Evolutionary conservation across 2,113 vertebrate species (phyloP), one percentile per base, ranked within the genome.

Genomic region (Thunnus maccoyii): DNA sequence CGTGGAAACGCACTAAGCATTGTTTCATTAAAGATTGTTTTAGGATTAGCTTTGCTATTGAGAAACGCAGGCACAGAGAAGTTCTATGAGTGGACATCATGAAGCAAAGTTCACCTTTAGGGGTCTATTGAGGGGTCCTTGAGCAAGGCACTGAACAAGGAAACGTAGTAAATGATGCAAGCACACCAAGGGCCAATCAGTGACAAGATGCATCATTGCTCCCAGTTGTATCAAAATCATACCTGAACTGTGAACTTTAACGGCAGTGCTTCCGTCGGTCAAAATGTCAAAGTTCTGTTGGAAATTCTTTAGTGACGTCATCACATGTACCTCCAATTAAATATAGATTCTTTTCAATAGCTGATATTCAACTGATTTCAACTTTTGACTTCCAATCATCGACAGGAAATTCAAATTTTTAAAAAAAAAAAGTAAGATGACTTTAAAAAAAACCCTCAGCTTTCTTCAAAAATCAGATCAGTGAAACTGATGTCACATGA

Each of bases 401-500:
- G 10, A 41, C 36, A 41, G 36, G 36, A 3, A 27, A 32, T 75
- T 16, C 27, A 41, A 41, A 41, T 22, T 22, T 22, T 22, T 22
- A 1, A 41, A 41, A 9, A 8, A 15, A 5, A 30, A 50, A 60
- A 20, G 11, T 22, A 15, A 15, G 1, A 11, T 5, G 32, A 22
- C 46, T 46, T 22, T 17, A 32, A 36, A 22, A 61, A 22, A 47
- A 30, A 30, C 27, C 27, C 2, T 61, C 63, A 18, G 60, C 63
- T 20, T 72, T 69, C 32, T 32, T 77, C 65, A 58, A 44, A 64
- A 80, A 82, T 55, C 70, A 20, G 48, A 89, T 61, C 27, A 52
- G 77, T 36, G 70, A 27, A 63, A 54, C 55, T 27, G 30, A 3
- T 20, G 17, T 87, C 88, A 91, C 86, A 13, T 89, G 88, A 88